These are phyloP conservation scores for Pelodiscus sinensis DNA, from an alignment of 2,113 vertebrate species.

Conservation along the genomic window DNA sequence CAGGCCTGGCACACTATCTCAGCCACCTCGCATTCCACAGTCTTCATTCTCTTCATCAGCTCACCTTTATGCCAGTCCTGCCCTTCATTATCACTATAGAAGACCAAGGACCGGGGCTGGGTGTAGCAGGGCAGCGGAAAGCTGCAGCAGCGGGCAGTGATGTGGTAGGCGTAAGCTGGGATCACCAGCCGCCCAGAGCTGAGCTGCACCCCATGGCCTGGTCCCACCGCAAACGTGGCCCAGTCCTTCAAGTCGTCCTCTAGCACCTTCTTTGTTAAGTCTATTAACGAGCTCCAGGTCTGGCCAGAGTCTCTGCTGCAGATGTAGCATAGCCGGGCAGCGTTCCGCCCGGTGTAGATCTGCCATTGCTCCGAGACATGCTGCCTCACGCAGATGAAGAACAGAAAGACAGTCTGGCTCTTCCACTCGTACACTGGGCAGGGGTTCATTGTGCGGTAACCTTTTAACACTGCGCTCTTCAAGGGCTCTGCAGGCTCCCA, in stretches of 20 bases:
- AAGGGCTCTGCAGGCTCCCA: slow-evolving; percentile 68
- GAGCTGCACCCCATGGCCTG: slow-evolving; percentile 90
- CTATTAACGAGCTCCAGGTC: slow-evolving; percentile 83
- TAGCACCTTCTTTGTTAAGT: slow-evolving; percentile 86
- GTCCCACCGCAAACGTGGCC: slow-evolving; percentile 94
- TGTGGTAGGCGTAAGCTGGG: slow-evolving; percentile 88
- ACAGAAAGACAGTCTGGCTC: slow-evolving; percentile 82
- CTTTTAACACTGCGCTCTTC: slow-evolving; percentile 44
- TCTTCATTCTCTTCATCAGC: slow-evolving; percentile 47
- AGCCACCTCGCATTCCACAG: slow-evolving; percentile 89
- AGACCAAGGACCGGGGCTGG: slow-evolving; percentile 81
- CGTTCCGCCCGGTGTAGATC: slow-evolving; percentile 82
- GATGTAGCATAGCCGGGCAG: slow-evolving; percentile 87
- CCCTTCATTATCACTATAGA: slow-evolving; percentile 90
- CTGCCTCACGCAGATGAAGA: slow-evolving; percentile 90
- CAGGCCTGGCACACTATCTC: slow-evolving; percentile 77
- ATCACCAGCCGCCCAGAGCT: slow-evolving; percentile 85
- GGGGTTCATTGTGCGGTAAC: slow-evolving; percentile 81
- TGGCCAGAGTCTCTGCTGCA: slow-evolving; percentile 81
- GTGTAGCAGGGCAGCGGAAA: slow-evolving; percentile 51
- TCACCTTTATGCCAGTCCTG: slow-evolving; percentile 81
- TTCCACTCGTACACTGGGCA: slow-evolving; percentile 76
- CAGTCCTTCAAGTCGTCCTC: slow-evolving; percentile 77
- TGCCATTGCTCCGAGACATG: slow-evolving; percentile 82
- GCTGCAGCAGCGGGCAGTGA: slow-evolving; percentile 64